A percentile compares a stretch with the other conserved stretches of the same genome.
Conservation (phyloP, 2,888 invertebrate genomes). For the Leucophenga montana region DNA sequence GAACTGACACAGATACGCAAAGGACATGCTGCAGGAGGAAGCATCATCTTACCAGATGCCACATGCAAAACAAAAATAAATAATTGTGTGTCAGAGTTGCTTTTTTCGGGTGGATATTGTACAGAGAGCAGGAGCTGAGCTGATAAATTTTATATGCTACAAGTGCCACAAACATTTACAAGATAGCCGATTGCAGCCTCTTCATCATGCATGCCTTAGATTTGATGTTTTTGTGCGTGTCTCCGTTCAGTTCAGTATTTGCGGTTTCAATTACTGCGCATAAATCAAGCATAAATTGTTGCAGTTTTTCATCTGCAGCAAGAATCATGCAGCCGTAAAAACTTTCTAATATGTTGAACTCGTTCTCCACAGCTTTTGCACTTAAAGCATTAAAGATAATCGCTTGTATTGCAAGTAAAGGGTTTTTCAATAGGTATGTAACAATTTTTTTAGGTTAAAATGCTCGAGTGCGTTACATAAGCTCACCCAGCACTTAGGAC, state of each 20-base stretch:
- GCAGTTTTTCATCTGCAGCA: slow-evolving; percentile 16
- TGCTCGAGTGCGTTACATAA: too few species aligned
- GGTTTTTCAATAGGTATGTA: slow-evolving; percentile 22
- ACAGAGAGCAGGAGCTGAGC: slow-evolving; percentile 3
- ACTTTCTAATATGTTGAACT: not conserved
- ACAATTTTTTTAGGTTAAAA: too few species aligned
- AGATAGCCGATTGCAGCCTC: not conserved
- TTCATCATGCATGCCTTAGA: too few species aligned
- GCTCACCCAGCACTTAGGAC: too few species aligned
- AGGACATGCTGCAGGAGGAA: not conserved
- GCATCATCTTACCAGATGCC: slow-evolving; percentile 8
- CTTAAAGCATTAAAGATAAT: slow-evolving; percentile 46
- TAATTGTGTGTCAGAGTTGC: slow-evolving; percentile 12
- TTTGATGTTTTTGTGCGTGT: slow-evolving; percentile 14
- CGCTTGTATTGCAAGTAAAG: slow-evolving; percentile 34
- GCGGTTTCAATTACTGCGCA: slow-evolving; percentile 52
- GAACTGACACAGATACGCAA: not conserved
- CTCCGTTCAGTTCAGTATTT: not conserved
- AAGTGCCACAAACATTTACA: not conserved
- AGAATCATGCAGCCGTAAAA: not conserved
- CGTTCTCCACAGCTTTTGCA: not conserved
- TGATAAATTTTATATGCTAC: slow-evolving; percentile 11
- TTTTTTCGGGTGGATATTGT: not conserved
- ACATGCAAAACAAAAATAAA: slow-evolving; percentile 10
- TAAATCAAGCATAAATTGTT: slow-evolving; percentile 54